Evolutionary conservation across 2,888 invertebrate species (phyloP), one percentile per base, ranked within the genome.

Genomic region (Nasonovia ribisnigri): DNA sequence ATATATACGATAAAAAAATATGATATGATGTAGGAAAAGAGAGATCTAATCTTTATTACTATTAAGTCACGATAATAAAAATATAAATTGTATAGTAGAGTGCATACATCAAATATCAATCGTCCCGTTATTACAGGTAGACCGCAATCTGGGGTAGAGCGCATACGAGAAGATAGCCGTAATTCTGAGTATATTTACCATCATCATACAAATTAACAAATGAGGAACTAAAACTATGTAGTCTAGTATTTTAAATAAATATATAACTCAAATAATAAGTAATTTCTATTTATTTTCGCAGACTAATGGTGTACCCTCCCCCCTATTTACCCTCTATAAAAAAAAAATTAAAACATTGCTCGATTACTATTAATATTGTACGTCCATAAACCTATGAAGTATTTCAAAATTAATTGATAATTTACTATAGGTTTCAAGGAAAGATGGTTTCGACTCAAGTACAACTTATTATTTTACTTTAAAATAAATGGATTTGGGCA

Each of bases 381-480:
- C 20, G 20, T 36, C 16, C 6, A 16, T 77, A 77, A 36, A 77
- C 36, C 36, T 77, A 24, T 36, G 8, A 77, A 77, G 36, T 20
- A 36, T 20, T 77, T 77, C 20, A 77, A 36, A 77, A 77, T 77
- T 20, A 77, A 77, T 77, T 77, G 36, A 36, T 77, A 77, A 77
- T 77, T 77, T 36, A 91, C 96, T 96, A 94, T 96, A 97, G 97
- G 96, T 89, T 97, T 97, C 95, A 97, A 98, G 96, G 97, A 98
- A 95, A 96, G 97, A 95, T 97, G 97, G 97, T 98, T 98, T 96
- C 97, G 97, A 95, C 96, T 98, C 94, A 96, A 97, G 95, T 97
- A 97, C 95, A 98, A 98, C 96, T 96, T 98, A 95, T 96, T 98
- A 91, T 98, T 97, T 96, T 98, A 98, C 95, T 98, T 97, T 96